Evolutionary conservation across 1,140 invertebrate species (phyloP).

Genomic region (Mercenaria mercenaria): DNA sequence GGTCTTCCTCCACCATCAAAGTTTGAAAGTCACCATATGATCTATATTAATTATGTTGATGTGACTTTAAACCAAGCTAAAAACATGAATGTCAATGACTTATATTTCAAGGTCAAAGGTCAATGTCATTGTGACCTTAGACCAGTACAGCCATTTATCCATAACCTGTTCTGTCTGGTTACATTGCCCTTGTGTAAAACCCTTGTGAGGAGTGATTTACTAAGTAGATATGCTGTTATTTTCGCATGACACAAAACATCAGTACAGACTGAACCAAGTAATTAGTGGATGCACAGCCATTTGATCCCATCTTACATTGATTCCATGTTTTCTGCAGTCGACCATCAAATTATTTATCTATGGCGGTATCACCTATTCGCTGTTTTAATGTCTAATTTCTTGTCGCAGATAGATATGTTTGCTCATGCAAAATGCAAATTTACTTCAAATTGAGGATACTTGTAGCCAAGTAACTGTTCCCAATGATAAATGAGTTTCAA

Average conservation of each 20-base stretch:
- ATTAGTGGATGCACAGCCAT: neutral
- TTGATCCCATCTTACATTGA: neutral
- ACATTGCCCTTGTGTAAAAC: neutral
- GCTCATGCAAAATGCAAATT: constrained; percentile 34
- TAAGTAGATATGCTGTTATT: neutral
- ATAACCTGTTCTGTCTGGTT: neutral
- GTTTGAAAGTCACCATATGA: too few relatives aligned
- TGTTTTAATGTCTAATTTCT: constrained; percentile 6
- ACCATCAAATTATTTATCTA: neutral
- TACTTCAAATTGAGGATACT: constrained; percentile 4
- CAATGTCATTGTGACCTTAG: too few relatives aligned
- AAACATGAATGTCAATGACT: too few relatives aligned
- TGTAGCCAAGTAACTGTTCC: neutral
- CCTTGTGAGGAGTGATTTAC: neutral
- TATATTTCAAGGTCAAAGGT: too few relatives aligned
- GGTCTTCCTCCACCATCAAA: too few relatives aligned
- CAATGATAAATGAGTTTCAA: neutral
- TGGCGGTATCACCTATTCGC: neutral
- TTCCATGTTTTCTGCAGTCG: neutral
- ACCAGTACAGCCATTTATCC: too few relatives aligned
- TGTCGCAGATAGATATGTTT: constrained; percentile 25
- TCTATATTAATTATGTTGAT: too few relatives aligned
- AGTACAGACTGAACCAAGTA: neutral
- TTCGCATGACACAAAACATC: constrained; percentile 4
- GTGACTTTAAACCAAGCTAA: too few relatives aligned